A percentile compares a stretch with the other conserved stretches of the same genome.
These are phyloP conservation scores for Pseudococcus longispinus DNA, from an alignment of 2,888 invertebrate genomes.

Conservation along the genomic window DNA sequence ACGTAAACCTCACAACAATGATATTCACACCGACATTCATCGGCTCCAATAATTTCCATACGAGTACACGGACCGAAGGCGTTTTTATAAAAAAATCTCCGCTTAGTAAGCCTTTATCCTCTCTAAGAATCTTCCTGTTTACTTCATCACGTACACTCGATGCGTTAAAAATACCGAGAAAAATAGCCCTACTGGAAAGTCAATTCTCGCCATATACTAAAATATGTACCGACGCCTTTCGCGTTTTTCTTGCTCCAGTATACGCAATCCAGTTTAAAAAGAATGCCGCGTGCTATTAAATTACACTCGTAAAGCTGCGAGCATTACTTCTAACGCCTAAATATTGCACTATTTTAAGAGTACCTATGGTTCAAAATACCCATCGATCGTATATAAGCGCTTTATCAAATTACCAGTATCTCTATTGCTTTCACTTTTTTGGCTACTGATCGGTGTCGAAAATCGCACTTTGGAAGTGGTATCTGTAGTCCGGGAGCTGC, in stretches of 20 bases:
- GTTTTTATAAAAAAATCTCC: neutral
- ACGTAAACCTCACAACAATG: neutral
- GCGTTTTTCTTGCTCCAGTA: neutral
- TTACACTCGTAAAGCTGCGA: neutral
- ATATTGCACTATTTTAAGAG: neutral
- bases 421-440: no score
- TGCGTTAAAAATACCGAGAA: neutral
- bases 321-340: neutral
- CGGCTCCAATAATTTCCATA: neutral
- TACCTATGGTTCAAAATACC: neutral
- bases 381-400: neutral
- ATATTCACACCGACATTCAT: neutral
- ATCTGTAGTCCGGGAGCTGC: no score
- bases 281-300: neutral
- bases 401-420: neutral
- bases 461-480: no score
- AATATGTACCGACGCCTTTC: neutral
- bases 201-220: neutral
- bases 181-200: neutral
- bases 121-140: neutral
- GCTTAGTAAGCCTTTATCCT: neutral
- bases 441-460: no score
- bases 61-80: neutral
- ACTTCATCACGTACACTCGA: neutral
- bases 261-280: neutral